Conservation (phyloP, 2,113 vertebrate genomes). For the Sturnira hondurensis region DNA sequence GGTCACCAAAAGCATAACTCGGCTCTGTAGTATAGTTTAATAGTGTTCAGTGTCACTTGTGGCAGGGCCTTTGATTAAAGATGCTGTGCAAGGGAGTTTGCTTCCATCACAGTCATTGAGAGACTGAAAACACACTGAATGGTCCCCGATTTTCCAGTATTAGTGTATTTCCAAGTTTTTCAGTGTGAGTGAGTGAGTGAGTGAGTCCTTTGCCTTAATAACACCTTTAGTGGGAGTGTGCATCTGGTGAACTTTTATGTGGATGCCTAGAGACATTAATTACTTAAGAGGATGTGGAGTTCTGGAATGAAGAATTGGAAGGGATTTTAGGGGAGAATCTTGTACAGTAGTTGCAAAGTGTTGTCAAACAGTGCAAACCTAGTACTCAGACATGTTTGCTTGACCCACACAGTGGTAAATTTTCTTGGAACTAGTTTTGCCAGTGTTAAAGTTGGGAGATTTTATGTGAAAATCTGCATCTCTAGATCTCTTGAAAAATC, state of each 20-base stretch:
- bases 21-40: neutral
- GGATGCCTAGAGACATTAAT: neutral
- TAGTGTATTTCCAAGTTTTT: constrained; percentile 38
- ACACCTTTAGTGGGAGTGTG: neutral
- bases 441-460: neutral
- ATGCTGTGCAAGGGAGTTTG: neutral
- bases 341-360: neutral
- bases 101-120: constrained; percentile 30
- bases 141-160: constrained; percentile 34
- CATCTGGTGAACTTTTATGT: constrained; percentile 24
- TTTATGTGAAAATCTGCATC: neutral
- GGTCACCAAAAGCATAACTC: neutral
- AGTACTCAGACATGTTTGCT: neutral
- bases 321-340: neutral
- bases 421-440: neutral
- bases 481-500: constrained; percentile 23
- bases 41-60: neutral
- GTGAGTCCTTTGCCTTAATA: constrained; percentile 35
- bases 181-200: neutral
- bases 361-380: neutral
- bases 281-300: neutral
- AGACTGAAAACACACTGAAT: constrained; percentile 25
- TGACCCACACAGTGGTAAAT: neutral
- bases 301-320: neutral
- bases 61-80: constrained; percentile 43